Conservation (phyloP, 92 coral and sea anemone genomes). For the Palythoa caribaeorum region DNA sequence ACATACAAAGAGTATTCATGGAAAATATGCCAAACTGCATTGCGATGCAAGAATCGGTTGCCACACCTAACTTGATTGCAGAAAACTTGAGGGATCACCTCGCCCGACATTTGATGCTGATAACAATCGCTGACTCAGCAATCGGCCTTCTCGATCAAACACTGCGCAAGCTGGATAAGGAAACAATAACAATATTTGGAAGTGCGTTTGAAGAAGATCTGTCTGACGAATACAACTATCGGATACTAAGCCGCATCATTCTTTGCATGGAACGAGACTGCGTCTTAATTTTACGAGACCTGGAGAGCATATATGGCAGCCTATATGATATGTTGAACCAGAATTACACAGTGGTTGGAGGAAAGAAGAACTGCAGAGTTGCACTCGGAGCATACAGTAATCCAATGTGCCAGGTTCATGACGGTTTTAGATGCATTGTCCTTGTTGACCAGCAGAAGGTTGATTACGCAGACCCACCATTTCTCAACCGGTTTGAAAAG, state of each 20-base stretch:
- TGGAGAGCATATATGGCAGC: conserved; percentile 97
- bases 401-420: conserved; percentile 99
- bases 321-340: conserved; percentile 98
- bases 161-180: conserved; percentile 78
- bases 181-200: conserved; percentile 94
- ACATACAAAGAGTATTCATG: conserved; percentile 77
- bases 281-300: conserved; percentile 89
- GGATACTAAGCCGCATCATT: conserved; percentile 95
- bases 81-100: conserved; percentile 85
- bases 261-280: conserved; percentile 97
- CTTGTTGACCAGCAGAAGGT: conserved; percentile 89
- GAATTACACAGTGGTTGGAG: conserved; percentile 95
- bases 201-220: conserved; percentile 97
- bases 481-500: conserved; percentile 96
- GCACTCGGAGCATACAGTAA: conserved; percentile 98
- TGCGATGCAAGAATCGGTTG: conserved; percentile 54
- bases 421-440: conserved; percentile 96
- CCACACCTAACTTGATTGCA: conserved; percentile 75
- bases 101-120: conserved; percentile 96
- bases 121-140: conserved; percentile 96
- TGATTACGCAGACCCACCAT: conserved; percentile 94
- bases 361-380: conserved; percentile 93
- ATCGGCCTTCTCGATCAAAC: conserved; percentile 92
- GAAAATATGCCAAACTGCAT: conserved; percentile 63
- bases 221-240: conserved; percentile 93